A percentile compares a stretch with the other conserved stretches of the same genome.
These are phyloP conservation scores for Bombylius major DNA, from an alignment of 2,888 invertebrate genomes.

Conservation along the genomic window DNA sequence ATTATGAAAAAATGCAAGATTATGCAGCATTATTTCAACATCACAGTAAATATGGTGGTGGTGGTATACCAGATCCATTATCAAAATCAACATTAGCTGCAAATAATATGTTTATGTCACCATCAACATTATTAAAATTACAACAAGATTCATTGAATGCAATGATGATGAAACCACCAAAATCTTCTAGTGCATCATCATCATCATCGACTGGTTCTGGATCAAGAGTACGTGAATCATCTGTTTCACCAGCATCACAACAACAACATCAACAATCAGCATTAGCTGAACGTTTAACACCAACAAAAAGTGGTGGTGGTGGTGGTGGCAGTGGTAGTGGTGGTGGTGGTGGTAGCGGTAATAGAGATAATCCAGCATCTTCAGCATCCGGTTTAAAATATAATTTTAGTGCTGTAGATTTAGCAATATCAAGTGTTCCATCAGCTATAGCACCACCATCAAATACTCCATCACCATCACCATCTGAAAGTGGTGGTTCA, in stretches of 20 bases:
- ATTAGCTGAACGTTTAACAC: conserved; percentile 28
- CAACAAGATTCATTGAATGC: conserved; percentile 41
- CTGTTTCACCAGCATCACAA: conserved; percentile 22
- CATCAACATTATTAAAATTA: conserved; percentile 55
- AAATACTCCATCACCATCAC: conserved; percentile 28
- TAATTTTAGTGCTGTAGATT: conserved; percentile 36
- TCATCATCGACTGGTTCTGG: conserved; percentile 22
- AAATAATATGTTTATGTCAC: conserved; percentile 66
- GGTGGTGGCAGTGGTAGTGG: conserved; percentile 15
- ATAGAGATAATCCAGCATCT: conserved; percentile 11
- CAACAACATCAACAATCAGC: background rate
- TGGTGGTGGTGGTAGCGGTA: background rate
- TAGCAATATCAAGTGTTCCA: conserved; percentile 36
- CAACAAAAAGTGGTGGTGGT: conserved; percentile 25
- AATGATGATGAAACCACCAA: conserved; percentile 43
- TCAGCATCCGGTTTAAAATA: conserved; percentile 24
- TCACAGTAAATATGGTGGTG: conserved; percentile 28
- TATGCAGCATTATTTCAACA: conserved; percentile 38
- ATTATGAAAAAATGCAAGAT: conserved; percentile 40
- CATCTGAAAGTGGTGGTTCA: conserved; percentile 1
- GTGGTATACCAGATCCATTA: conserved; percentile 56
- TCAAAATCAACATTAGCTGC: conserved; percentile 62
- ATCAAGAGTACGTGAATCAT: conserved; percentile 31
- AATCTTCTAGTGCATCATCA: conserved; percentile 26
- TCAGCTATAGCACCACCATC: conserved; percentile 17